Base-by-base conservation (phyloP, 1,140 invertebrate genomes). In the Lysiphlebus fabarum region DNA sequence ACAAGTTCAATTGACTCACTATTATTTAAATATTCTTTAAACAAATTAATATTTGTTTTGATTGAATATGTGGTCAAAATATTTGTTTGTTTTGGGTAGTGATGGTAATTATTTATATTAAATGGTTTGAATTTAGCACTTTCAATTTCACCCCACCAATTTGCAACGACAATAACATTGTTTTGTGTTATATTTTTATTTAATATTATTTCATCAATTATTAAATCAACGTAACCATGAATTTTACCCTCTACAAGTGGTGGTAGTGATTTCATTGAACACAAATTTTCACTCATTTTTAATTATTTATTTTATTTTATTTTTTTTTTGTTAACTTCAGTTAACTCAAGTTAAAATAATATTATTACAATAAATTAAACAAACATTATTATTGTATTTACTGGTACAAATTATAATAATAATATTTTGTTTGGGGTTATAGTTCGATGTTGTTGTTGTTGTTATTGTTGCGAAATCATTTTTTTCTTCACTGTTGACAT, bases 81-180 rank as follows among this genome's bases (percentile, higher is more conserved):
- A 50, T 76, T 66, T 36, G 62, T 44, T 12, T 61, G 50, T 11
- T 36, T 4, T 44, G 62, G 7, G 12, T 36, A 61, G 38, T 12
- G 36, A 40, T 14, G 37, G 40, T 47, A 42, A 42, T 37, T 43
- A 45, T 38, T 40, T 37, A 14, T 59, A 41, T 51, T 57, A 55
- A 62, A 47, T 65, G 62, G 78, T 75, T 72, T 76, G 57, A 79
- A 77, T 50, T 70, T 58, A 47, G 68, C 65, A 63, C 65, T 70
- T 53, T 70, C 64, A 8, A 63, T 61, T 58, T 79, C 76, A 50
- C 77, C 77, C 76, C 77, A 79, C 76, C 76, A 79, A 51, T 67
- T 70, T 41, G 65, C 69, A 4, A 74, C 59, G 36, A 78, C 67
- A 6, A 50, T 71, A 41, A 76, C 67, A 58, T 72, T 65, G 17